Evolutionary conservation across 1,140 invertebrate species (phyloP).

Genomic region (Drosophila ogumai): DNA sequence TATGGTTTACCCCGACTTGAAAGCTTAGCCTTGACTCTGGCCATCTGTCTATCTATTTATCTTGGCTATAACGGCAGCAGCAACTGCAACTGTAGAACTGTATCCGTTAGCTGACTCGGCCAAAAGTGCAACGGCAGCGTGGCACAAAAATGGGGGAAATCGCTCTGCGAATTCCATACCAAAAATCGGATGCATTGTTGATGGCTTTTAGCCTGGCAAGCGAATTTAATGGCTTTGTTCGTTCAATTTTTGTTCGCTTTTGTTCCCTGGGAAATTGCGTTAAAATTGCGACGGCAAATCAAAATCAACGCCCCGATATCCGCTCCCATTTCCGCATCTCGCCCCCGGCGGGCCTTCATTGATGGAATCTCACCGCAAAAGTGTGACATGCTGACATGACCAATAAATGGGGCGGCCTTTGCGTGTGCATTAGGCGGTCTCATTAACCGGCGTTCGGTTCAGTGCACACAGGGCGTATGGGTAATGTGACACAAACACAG

Average conservation of each 20-base stretch:
- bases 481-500: conserved; percentile 24
- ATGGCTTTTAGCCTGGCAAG: conserved; percentile 51
- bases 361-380: conserved; percentile 21
- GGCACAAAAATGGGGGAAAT: conserved; percentile 10
- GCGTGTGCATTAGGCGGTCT: conserved; percentile 63
- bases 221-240: conserved; percentile 67
- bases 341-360: neutral
- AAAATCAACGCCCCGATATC: conserved; percentile 15
- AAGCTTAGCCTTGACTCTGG: neutral
- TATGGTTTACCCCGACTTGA: too few species aligned
- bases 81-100: conserved; percentile 20
- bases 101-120: conserved; percentile 44
- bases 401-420: conserved; percentile 36
- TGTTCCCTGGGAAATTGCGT: conserved; percentile 60
- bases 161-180: conserved; percentile 9
- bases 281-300: conserved; percentile 54
- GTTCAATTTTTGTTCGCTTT: conserved; percentile 13
- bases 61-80: conserved; percentile 6
- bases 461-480: conserved; percentile 50
- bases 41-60: conserved; percentile 7
- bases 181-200: conserved; percentile 46
- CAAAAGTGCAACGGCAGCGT: conserved; percentile 29
- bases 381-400: conserved; percentile 46
- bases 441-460: conserved; percentile 36
- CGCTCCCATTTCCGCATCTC: neutral